Conservation (phyloP, 92 coral and sea anemone genomes). For the Parazoanthus darwini region DNA sequence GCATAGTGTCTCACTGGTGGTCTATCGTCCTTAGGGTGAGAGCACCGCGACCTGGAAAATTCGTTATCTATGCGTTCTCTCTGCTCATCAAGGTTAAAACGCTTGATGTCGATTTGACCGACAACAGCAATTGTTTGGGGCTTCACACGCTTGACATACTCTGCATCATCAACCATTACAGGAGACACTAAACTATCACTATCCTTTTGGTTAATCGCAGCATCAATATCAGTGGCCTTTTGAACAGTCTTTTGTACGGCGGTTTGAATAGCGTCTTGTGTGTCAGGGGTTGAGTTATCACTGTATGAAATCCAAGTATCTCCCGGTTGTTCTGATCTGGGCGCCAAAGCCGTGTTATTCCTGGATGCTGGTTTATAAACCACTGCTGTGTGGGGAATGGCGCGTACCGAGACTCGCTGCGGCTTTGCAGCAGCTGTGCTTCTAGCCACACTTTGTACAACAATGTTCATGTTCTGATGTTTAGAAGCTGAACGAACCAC, state of each 20-base stretch:
- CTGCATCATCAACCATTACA: neutral
- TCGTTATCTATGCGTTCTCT: neutral
- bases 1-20: neutral
- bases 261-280: constrained; percentile 4
- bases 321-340: neutral
- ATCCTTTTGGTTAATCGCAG: neutral
- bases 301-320: constrained; percentile 38
- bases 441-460: constrained; percentile 38
- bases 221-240: constrained; percentile 30
- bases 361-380: constrained; percentile 9
- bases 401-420: constrained; percentile 25
- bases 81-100: neutral
- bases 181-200: neutral
- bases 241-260: constrained; percentile 27
- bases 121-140: constrained; percentile 1
- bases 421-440: constrained; percentile 22
- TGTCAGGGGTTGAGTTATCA: constrained; percentile 18
- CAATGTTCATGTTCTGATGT: constrained; percentile 15
- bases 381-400: constrained; percentile 10
- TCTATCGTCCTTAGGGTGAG: neutral
- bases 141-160: neutral
- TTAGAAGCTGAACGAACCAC: neutral
- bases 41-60: neutral
- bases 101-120: constrained; percentile 21
- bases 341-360: neutral